phyloP scores from a whole-genome alignment of 2,797 vertebrate genomes.

The Centropyge bicolor region DNA sequence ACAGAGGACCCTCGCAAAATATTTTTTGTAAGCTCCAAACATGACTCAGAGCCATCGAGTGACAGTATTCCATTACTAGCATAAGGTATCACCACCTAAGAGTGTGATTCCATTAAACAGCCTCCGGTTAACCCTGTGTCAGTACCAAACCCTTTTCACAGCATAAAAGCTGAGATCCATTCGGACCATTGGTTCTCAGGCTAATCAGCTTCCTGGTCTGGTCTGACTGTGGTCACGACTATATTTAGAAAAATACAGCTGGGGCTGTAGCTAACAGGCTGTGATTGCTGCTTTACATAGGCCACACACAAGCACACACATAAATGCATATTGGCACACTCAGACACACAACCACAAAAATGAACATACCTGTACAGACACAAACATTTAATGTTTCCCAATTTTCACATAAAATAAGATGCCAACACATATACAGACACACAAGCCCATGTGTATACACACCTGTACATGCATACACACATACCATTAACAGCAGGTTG shows the following conservation, averaged over 20 bases:
- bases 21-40: conserved; percentile 6
- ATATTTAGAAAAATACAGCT: conserved; percentile 68
- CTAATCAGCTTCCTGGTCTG: conserved; percentile 60
- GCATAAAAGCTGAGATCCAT: conserved; percentile 55
- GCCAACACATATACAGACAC: conserved; percentile 38
- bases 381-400: conserved; percentile 21
- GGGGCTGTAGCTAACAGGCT: conserved; percentile 30
- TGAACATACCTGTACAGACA: conserved; percentile 33
- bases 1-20: conserved; percentile 14
- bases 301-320: conserved; percentile 41
- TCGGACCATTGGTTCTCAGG: conserved; percentile 50
- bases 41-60: conserved; percentile 21
- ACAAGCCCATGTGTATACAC: conserved; percentile 16
- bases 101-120: conserved; percentile 21
- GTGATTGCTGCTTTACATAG: conserved; percentile 42
- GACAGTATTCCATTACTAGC: conserved; percentile 1
- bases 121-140: conserved; percentile 8
- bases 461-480: conserved; percentile 37
- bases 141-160: conserved; percentile 27
- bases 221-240: conserved; percentile 53
- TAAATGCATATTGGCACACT: conserved; percentile 10
- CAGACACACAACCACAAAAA: conserved; percentile 22
- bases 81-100: conserved; percentile 5
- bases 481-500: conserved; percentile 49
- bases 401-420: conserved; percentile 23